Evolutionary conservation across 2,113 vertebrate genomes (phyloP).

Genomic region (Limanda limanda): DNA sequence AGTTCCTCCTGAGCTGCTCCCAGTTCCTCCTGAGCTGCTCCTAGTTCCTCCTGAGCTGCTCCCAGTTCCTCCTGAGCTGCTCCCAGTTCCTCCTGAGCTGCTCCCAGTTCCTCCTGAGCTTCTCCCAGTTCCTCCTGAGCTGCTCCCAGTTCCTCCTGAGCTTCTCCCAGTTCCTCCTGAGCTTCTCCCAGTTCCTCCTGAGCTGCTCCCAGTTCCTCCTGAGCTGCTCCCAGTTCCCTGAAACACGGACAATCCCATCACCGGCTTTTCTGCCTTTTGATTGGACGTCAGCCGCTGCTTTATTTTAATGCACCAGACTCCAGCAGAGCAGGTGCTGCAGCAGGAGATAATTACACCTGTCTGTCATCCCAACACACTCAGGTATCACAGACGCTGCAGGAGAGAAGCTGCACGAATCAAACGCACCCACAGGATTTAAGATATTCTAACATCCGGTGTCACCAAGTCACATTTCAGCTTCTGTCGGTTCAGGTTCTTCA

Average conservation of each 20-base stretch:
- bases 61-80: constrained; percentile 2
- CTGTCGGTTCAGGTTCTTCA: neutral
- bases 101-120: constrained; percentile 21
- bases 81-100: constrained; percentile 2
- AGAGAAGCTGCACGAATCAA: neutral
- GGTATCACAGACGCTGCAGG: neutral
- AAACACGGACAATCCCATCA: neutral
- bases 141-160: constrained; percentile 3
- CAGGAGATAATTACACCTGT: constrained; percentile 21
- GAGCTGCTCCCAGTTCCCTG: constrained; percentile 6
- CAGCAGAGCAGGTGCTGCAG: constrained; percentile 25
- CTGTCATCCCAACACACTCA: neutral
- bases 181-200: constrained; percentile 3
- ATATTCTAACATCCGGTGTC: no score
- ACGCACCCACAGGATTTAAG: no score
- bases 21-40: no score
- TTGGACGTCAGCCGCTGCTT: neutral
- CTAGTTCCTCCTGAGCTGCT: neutral
- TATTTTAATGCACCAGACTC: neutral
- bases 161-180: constrained; percentile 7
- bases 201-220: neutral
- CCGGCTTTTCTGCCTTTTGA: neutral
- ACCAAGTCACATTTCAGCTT: no score
- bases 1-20: neutral
- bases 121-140: no score